These are phyloP conservation scores for Phaethon lepturus DNA, from an alignment of 2,113 vertebrate species.

Conservation along the genomic window DNA sequence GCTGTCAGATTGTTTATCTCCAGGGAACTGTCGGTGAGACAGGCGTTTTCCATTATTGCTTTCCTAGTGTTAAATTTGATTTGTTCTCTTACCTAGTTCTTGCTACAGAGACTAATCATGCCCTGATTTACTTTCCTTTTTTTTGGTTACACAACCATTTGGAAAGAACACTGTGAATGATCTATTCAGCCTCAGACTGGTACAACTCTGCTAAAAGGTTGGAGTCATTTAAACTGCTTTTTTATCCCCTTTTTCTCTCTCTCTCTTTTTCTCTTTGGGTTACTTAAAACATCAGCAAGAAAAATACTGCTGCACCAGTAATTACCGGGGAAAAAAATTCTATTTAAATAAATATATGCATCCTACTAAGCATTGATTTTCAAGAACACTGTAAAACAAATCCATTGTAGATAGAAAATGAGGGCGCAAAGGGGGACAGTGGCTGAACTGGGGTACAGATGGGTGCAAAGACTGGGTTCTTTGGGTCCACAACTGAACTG, in stretches of 20 bases:
- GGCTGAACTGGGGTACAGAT: background rate
- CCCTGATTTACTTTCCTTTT: constrained; percentile 10
- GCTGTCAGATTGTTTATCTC: constrained; percentile 30
- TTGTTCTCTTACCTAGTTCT: constrained; percentile 39
- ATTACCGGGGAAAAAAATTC: background rate
- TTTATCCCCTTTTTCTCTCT: background rate
- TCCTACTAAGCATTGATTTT: background rate
- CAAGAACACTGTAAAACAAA: background rate
- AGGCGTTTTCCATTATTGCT: constrained; percentile 37
- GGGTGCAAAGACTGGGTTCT: background rate
- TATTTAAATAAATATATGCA: background rate
- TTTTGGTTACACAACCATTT: constrained; percentile 3
- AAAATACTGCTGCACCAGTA: background rate
- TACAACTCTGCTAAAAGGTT: background rate
- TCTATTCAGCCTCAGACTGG: background rate
- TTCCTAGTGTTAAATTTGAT: constrained; percentile 46
- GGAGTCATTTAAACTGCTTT: background rate
- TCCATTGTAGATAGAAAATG: background rate
- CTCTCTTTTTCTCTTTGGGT: background rate
- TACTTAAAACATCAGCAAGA: background rate
- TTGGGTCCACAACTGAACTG: background rate
- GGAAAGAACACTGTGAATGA: background rate
- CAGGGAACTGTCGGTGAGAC: background rate
- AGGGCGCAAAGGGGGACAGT: background rate
- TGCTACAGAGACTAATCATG: constrained; percentile 20